Conservation (phyloP, 2,113 vertebrate species). For the Nasalis larvatus region DNA sequence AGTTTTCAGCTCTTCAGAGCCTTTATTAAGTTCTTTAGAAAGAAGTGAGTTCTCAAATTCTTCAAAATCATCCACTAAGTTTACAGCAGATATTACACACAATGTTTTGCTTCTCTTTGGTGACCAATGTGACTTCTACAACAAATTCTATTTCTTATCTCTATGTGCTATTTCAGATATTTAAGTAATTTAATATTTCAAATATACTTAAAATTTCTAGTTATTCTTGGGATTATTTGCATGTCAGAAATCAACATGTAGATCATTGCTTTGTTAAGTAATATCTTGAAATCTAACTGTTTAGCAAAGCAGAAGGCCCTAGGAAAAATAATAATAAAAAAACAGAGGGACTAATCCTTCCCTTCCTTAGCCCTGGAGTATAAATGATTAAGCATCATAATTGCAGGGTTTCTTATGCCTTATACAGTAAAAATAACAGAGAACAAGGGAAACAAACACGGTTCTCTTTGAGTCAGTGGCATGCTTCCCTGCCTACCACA, state of each 20-base stretch:
- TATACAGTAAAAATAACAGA: slow-evolving; percentile 19
- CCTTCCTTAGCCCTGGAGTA: slow-evolving; percentile 2
- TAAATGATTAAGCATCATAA: neutral
- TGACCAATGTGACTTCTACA: neutral
- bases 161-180: neutral
- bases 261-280: neutral
- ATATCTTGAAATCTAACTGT: neutral
- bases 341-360: neutral
- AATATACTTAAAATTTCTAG: neutral
- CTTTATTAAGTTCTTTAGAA: neutral
- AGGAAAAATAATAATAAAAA: neutral
- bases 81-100: neutral
- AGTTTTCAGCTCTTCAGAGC: neutral
- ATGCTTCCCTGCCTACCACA: neutral
- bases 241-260: neutral
- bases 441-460: neutral
- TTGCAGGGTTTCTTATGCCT: neutral
- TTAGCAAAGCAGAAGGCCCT: neutral
- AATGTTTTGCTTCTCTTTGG: neutral
- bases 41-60: neutral
- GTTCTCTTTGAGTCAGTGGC: neutral
- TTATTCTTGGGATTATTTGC: neutral
- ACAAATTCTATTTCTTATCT: neutral
- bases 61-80: neutral
- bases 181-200: neutral